Evolutionary conservation across 2,888 invertebrate species (phyloP).

Genomic region (Choristoneura rosaceana): DNA sequence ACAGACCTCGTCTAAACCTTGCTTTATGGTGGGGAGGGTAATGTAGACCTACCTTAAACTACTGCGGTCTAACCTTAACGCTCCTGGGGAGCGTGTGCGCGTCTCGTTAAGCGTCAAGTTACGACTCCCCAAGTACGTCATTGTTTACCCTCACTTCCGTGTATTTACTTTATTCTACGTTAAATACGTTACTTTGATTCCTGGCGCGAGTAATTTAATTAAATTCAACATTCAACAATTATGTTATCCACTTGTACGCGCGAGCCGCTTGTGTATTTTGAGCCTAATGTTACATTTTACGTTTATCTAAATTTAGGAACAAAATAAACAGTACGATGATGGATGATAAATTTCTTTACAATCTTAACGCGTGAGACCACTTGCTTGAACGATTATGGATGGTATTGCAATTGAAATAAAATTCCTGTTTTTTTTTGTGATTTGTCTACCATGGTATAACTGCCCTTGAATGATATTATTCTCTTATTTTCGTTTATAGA

Average conservation of each 20-base stretch:
- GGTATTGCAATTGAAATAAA: too few species aligned
- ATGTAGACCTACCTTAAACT: not conserved
- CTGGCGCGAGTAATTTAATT: slow-evolving; percentile 1
- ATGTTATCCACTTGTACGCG: not conserved
- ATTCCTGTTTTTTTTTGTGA: too few species aligned
- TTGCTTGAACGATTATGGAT: too few species aligned
- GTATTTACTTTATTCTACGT: not conserved
- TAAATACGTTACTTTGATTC: slow-evolving; percentile 16
- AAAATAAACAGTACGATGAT: not conserved
- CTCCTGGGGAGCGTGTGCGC: not conserved
- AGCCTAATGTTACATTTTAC: not conserved
- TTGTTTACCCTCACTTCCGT: not conserved
- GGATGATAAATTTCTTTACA: not conserved
- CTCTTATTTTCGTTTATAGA: too few species aligned
- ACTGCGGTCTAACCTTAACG: not conserved
- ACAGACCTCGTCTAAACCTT: too few species aligned
- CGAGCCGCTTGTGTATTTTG: not conserved
- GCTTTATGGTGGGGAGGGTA: too few species aligned
- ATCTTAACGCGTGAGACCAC: not conserved
- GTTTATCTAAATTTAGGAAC: not conserved
- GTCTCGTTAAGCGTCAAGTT: not conserved
- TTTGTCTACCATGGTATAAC: too few species aligned
- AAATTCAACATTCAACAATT: not conserved
- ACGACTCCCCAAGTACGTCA: not conserved
- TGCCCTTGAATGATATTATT: too few species aligned